Conservation (phyloP, 2,113 vertebrate genomes). For the Carassius carassius region DNA sequence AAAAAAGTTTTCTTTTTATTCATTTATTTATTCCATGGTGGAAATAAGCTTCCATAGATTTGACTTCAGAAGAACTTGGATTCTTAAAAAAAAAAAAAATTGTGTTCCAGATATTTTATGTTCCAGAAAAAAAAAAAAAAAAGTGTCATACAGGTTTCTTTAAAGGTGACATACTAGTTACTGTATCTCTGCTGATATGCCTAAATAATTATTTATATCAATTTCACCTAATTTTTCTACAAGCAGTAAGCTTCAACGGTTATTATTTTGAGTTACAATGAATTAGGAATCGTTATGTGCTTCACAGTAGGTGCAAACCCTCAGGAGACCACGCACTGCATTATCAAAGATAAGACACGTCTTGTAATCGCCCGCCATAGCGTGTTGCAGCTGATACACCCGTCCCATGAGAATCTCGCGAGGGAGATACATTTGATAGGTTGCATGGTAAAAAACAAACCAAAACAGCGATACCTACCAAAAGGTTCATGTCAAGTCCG, state of each 20-base stretch:
- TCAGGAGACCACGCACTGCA: conserved; percentile 16
- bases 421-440: conserved; percentile 18
- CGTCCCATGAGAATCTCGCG: conserved; percentile 16
- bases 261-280: conserved; percentile 31
- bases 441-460: conserved; percentile 31
- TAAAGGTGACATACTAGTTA: neutral
- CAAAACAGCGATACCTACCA: conserved; percentile 19
- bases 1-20: too few relatives aligned
- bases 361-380: conserved; percentile 40
- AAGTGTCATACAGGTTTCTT: neutral
- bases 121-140: neutral
- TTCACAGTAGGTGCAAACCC: conserved; percentile 27
- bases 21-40: too few relatives aligned
- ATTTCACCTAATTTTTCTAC: neutral
- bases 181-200: neutral
- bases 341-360: conserved; percentile 36
- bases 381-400: conserved; percentile 28
- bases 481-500: conserved; percentile 52
- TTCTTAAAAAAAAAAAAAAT: neutral
- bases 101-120: neutral
- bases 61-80: neutral
- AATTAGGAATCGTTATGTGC: conserved; percentile 31
- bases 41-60: neutral
- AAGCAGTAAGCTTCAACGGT: neutral
- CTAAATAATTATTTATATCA: neutral